Evolutionary conservation across 2,797 vertebrate genomes (phyloP).

Genomic region (Cottoperca gobio): DNA sequence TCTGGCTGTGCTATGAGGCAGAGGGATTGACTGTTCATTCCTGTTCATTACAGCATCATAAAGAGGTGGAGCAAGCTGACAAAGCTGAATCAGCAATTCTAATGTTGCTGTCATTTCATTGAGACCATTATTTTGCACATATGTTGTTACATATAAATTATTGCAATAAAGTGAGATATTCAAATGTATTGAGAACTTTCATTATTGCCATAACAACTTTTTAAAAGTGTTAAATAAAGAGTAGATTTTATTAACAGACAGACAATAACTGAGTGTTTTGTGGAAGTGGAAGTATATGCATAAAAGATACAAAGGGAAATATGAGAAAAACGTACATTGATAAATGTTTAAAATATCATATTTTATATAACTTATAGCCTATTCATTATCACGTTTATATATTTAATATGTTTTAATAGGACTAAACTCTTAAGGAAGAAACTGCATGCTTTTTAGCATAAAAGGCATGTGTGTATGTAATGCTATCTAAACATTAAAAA

Average conservation of each 20-base stretch:
- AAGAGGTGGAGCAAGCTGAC: constrained; percentile 76
- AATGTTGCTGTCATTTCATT: background rate
- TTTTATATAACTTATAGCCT: too few species aligned
- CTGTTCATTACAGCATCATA: constrained; percentile 68
- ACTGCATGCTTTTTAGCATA: background rate
- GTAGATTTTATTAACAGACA: too few species aligned
- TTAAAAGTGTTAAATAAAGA: background rate
- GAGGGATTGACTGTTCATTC: constrained; percentile 68
- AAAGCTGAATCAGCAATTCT: constrained; percentile 21
- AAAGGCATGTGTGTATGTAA: background rate
- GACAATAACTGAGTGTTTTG: background rate
- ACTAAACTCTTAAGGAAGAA: background rate
- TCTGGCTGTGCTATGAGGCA: constrained; percentile 58
- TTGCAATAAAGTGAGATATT: background rate
- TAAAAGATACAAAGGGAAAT: background rate
- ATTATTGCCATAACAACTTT: background rate
- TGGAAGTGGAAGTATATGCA: background rate
- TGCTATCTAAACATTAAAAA: background rate
- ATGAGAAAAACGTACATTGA: background rate
- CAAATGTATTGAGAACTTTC: background rate
- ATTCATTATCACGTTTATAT: too few species aligned
- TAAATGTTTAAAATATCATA: background rate
- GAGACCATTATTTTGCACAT: background rate
- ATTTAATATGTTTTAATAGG: background rate
- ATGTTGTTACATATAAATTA: background rate